Conservation (phyloP, 2,113 vertebrate genomes). For the Piliocolobus tephrosceles region DNA sequence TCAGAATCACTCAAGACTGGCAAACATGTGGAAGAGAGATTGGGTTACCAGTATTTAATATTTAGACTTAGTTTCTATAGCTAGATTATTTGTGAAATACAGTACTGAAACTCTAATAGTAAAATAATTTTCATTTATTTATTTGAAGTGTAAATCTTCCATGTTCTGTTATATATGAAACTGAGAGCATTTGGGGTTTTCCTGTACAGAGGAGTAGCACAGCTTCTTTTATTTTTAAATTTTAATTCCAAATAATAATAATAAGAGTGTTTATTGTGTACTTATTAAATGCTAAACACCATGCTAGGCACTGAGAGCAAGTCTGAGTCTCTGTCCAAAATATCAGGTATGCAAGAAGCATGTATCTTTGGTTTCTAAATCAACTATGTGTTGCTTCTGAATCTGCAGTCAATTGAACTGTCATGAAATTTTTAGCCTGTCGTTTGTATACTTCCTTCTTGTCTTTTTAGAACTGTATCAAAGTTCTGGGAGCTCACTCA, state of each 20-base stretch:
- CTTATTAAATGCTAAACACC: neutral
- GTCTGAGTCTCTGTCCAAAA: neutral
- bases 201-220: neutral
- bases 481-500: neutral
- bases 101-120: neutral
- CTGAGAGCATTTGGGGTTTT: neutral
- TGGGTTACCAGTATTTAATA: neutral
- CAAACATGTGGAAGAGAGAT: neutral
- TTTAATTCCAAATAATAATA: neutral
- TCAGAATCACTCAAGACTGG: neutral
- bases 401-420: neutral
- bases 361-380: neutral
- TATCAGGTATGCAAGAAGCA: neutral
- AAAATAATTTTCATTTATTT: neutral
- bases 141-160: neutral
- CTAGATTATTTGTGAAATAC: neutral
- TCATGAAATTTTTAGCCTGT: neutral
- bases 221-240: neutral
- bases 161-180: neutral
- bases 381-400: neutral
- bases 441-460: neutral
- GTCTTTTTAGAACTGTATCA: neutral
- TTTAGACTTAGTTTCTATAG: neutral
- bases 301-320: neutral
- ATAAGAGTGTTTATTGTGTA: neutral